Evolutionary conservation across 2,797 vertebrate species (phyloP), one percentile per base, ranked within the genome.

Genomic region (Chelon auratus): DNA sequence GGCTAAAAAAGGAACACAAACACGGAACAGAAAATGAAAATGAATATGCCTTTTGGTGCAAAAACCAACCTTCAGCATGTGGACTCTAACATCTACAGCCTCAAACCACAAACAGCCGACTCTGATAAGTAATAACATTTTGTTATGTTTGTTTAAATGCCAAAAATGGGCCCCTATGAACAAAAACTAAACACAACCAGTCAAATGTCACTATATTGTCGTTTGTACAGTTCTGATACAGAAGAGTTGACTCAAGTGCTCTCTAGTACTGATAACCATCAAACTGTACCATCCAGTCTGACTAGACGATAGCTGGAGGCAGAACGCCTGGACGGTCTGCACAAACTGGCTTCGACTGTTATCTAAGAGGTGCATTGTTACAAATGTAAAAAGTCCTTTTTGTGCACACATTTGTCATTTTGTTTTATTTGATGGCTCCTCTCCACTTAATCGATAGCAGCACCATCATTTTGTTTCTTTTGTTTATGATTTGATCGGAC

Each of bases 1-100:
- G 2, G 51, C 59, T 52, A 58, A 1, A 69, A 77, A 61, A 14
- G 50, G 52, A 33, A 58, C 10, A 6, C 59, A 62, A 72, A 62
- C 37, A 55, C 24, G 26, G 45, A 50, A 68, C 24, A 36, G 45
- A 50, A 68, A 48, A 45, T 18, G 12, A 51, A 8, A 22, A 63
- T 36, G 0, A 58, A 47, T 0, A 1, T 5, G 22, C 30, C 14
- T 65, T 65, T 64, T 10, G n/a, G 15, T 30, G 3, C 1, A 24
- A 53, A 58, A 55, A 37, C 0, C 2, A 7, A 11, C 13, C 1
- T 9, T 14, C 39, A 26, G 3, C 24, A 26, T 26, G 24, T 26
- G 24, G 24, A 42, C 11, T 8, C 0, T 3, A 74, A 61, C 17
- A 3, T 33, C 30, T 33, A 33, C 30, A 33, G 30, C 30, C 24